A percentile compares a stretch with the other conserved stretches of the same genome.
phyloP scores from a whole-genome alignment of 2,113 vertebrate species.

The Cepphus grylle region DNA sequence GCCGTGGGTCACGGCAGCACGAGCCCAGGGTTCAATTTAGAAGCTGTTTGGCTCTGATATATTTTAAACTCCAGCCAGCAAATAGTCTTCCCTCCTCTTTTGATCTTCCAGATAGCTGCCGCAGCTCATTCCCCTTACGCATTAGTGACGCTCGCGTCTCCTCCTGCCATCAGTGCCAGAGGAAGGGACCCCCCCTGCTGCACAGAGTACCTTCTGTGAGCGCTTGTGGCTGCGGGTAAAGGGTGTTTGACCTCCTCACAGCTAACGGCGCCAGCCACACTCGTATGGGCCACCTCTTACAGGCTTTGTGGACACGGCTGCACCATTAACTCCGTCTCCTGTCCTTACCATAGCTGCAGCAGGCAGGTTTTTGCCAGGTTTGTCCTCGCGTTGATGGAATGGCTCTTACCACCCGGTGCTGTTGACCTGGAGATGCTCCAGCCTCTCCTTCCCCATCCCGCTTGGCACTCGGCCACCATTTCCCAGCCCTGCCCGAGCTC shows the following conservation, averaged over 20 bases:
- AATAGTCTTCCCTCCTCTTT: background rate
- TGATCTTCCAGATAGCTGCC: constrained; percentile 6
- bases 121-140: background rate
- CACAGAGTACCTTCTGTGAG: constrained; percentile 20
- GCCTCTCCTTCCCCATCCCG: background rate
- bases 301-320: background rate
- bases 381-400: background rate
- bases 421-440: background rate
- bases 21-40: constrained; percentile 30
- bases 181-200: constrained; percentile 22
- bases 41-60: constrained; percentile 36
- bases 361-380: constrained; percentile 24
- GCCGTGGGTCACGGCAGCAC: background rate
- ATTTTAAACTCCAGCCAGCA: background rate
- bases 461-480: background rate
- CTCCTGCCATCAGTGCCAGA: constrained; percentile 28
- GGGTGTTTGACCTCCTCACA: constrained; percentile 31
- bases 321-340: background rate
- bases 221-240: background rate
- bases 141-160: background rate
- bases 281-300: background rate
- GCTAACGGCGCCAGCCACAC: background rate
- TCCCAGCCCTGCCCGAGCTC: background rate
- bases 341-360: background rate
- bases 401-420: background rate